Base-by-base conservation (phyloP, 2,113 vertebrate genomes). In the Morone chrysops region DNA sequence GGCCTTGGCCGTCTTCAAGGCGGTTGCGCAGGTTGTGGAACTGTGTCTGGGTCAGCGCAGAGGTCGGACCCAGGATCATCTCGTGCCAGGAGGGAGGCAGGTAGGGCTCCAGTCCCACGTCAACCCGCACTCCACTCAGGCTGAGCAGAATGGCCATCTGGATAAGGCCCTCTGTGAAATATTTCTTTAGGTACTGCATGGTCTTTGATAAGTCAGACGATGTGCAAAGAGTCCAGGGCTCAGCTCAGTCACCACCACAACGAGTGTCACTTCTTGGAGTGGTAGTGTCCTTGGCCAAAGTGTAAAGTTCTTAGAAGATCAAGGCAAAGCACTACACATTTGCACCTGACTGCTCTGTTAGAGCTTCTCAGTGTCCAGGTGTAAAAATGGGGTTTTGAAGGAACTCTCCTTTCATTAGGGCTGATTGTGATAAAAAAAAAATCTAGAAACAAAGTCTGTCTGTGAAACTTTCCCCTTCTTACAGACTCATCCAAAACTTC, bases 81-180 rank as follows among this genome's bases (percentile, higher is more conserved):
- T 98, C 95, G 0, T 96, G 94, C 50, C 96, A 95, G 0, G 96
- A 62, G 0, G 61, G 94, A 17, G 96, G 96, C 10, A 98, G 95
- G 92, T 97, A 97, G 38, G 96, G 94, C 89, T 98, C 97, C 94
- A 99, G 95, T 86, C 97, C 98, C 93, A 99, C 95, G 70, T 99
- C 97, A 90, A 98, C 95, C 9, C 95, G 94, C 54, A 98, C 93
- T 4, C 97, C 97, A 47, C 97, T 95, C 65, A 99, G 92, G 91
- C 98, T 99, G 78, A 99, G 96, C 80, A 99, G 95, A 89, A 99
- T 97, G 91, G 97, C 97, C 95, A 98, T 95, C 94, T 99, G 98
- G 92, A 99, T 97, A 22, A 99, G 97, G 86, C 97, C 97, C 92
- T 99, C 98, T 0, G 96, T 97, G 92, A 99, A 96, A 93, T 97